A percentile compares a stretch with the other conserved stretches of the same genome.
Evolutionary conservation across 2,888 invertebrate species (phyloP).

Genomic region (Chymomyza fuscimana): DNA sequence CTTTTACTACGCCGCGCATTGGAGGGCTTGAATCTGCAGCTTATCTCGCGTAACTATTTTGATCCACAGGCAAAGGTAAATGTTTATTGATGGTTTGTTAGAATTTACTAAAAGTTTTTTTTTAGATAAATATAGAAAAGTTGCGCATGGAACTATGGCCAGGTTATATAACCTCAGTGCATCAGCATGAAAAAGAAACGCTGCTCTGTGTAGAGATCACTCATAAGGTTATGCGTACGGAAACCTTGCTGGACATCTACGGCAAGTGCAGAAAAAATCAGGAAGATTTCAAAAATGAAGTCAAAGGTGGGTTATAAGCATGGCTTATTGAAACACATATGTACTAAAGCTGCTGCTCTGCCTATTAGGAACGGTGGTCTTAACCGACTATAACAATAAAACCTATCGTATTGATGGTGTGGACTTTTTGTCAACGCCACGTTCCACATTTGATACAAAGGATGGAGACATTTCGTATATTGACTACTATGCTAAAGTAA

Average conservation of each 20-base stretch:
- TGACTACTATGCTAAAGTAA: constrained; percentile 84
- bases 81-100: background rate
- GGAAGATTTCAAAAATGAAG: constrained; percentile 80
- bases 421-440: constrained; percentile 83
- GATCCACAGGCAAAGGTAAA: constrained; percentile 85
- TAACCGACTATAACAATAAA: constrained; percentile 88
- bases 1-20: constrained; percentile 84
- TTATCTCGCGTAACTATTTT: constrained; percentile 87
- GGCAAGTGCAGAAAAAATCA: constrained; percentile 74
- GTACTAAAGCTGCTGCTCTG: background rate
- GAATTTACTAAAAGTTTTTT: background rate
- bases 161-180: constrained; percentile 90
- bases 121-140: constrained; percentile 77
- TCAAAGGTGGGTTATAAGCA: constrained; percentile 80
- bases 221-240: constrained; percentile 90
- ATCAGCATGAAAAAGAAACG: constrained; percentile 88
- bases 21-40: constrained; percentile 83
- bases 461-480: constrained; percentile 82
- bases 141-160: constrained; percentile 89
- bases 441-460: constrained; percentile 82
- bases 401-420: constrained; percentile 86
- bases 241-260: constrained; percentile 86
- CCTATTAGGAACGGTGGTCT: constrained; percentile 80
- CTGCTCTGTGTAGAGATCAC: constrained; percentile 89
- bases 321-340: background rate